Evolutionary conservation across 1,140 invertebrate genomes (phyloP).

Genomic region (Brachionus manjavacas): DNA sequence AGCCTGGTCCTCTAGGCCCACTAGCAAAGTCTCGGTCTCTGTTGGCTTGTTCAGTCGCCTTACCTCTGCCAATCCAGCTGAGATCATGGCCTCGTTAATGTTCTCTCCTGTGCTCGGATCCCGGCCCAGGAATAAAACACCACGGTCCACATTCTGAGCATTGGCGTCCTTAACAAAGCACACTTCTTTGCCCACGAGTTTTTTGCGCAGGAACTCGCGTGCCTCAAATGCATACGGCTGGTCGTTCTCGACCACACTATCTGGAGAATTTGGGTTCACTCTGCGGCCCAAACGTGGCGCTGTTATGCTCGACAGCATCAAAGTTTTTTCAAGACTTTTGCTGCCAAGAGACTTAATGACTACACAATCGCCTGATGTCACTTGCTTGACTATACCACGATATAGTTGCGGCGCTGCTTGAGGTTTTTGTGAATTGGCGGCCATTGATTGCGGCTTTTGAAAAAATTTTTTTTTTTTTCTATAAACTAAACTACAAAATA

Average conservation of each 20-base stretch:
- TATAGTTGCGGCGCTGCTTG: neutral
- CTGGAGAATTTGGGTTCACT: neutral
- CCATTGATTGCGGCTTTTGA: neutral
- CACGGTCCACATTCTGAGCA: constrained; percentile 73
- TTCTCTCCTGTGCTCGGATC: constrained; percentile 71
- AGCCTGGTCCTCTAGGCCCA: constrained; percentile 83
- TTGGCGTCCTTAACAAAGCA: constrained; percentile 65
- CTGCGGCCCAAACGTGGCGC: constrained; percentile 24
- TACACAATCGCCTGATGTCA: constrained; percentile 19
- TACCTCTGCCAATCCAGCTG: constrained; percentile 79
- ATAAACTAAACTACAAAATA: neutral
- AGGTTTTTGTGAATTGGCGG: neutral
- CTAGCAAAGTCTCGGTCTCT: constrained; percentile 57
- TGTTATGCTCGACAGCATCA: constrained; percentile 14
- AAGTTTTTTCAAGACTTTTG: constrained; percentile 16
- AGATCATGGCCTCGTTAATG: constrained; percentile 75
- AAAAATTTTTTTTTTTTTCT: neutral
- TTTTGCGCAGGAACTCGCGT: constrained; percentile 84
- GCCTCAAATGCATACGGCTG: constrained; percentile 89
- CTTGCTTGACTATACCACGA: constrained; percentile 16
- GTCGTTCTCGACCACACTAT: neutral
- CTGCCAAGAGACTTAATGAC: neutral
- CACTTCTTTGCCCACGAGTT: constrained; percentile 81
- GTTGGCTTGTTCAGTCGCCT: constrained; percentile 68
- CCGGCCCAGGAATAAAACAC: constrained; percentile 76